Evolutionary conservation across 1,140 invertebrate genomes (phyloP).

Genomic region (Asbolus verrucosus): DNA sequence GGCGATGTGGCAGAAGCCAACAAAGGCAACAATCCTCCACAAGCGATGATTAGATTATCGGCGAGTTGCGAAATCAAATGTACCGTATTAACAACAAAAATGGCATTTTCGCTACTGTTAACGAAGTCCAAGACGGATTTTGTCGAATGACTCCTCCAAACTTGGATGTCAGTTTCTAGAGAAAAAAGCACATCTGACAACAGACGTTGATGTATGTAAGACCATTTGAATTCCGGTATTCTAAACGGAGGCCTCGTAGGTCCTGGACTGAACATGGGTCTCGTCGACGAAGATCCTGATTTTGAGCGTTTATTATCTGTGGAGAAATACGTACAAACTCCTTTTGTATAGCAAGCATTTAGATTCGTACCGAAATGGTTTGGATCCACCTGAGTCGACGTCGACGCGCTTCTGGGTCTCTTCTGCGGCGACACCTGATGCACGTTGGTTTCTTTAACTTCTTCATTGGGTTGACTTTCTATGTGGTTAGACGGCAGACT

Average conservation of each 20-base stretch:
- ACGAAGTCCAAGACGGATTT: constrained; percentile 98
- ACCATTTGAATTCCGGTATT: constrained; percentile 99
- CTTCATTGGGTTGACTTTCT: constrained; percentile 62
- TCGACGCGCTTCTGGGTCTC: constrained; percentile 79
- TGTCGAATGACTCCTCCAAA: constrained; percentile 89
- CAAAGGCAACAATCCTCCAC: constrained; percentile 95
- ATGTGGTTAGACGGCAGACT: constrained; percentile 74
- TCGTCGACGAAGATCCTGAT: constrained; percentile 67
- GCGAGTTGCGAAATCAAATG: constrained; percentile 98
- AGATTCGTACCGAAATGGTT: constrained; percentile 82
- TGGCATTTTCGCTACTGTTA: constrained; percentile 97
- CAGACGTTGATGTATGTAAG: constrained; percentile 96
- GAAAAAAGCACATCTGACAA: constrained; percentile 97
- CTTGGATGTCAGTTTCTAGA: constrained; percentile 96
- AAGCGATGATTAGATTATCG: constrained; percentile 99
- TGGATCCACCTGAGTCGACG: constrained; percentile 83
- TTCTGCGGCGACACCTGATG: constrained; percentile 70
- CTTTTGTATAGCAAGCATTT: neutral
- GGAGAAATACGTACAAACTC: constrained; percentile 44
- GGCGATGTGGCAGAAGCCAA: constrained; percentile 98
- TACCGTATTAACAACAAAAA: constrained; percentile 99
- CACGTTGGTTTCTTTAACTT: constrained; percentile 7
- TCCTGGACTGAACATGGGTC: constrained; percentile 94
- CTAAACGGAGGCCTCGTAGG: constrained; percentile 96
- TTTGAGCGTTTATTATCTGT: constrained; percentile 58